Conservation (phyloP, 1,140 invertebrate species). For the Ectropis grisescens region DNA sequence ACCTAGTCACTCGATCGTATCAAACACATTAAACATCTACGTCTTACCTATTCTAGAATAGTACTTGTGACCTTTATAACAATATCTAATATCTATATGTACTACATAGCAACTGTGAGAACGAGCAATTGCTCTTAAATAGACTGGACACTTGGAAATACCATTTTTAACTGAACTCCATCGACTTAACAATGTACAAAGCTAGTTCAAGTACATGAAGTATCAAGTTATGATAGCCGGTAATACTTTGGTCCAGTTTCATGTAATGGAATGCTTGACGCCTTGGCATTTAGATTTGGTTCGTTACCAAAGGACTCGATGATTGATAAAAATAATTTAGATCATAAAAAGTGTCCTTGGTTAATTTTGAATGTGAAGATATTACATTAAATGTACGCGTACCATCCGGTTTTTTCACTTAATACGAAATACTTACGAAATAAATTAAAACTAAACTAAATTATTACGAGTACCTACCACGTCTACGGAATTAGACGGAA, state of each 20-base stretch:
- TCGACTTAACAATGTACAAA: too few relatives aligned
- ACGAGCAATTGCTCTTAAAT: conserved; percentile 3
- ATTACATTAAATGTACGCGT: too few relatives aligned
- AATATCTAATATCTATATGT: conserved; percentile 9
- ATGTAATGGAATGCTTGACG: conserved; percentile 1
- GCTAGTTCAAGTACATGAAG: conserved; percentile 1
- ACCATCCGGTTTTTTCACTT: too few relatives aligned
- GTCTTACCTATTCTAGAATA: too few relatives aligned
- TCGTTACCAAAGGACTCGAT: conserved; percentile 3
- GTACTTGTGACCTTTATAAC: conserved; percentile 14
- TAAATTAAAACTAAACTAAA: too few relatives aligned
- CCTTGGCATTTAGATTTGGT: conserved; percentile 16
- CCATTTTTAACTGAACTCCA: conserved; percentile 1
- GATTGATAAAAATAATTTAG: conserved; percentile 7
- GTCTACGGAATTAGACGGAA: too few relatives aligned
- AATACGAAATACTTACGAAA: too few relatives aligned
- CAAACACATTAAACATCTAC: too few relatives aligned
- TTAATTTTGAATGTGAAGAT: too few relatives aligned
- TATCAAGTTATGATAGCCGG: conserved; percentile 5
- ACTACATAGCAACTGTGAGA: conserved; percentile 17
- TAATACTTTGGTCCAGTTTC: conserved; percentile 9
- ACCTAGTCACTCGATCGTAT: too few relatives aligned
- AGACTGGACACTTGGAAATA: conserved; percentile 6
- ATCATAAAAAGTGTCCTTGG: too few relatives aligned
- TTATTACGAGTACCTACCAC: too few relatives aligned